A percentile compares a stretch with the other conserved stretches of the same genome.
Conservation (phyloP, 2,888 invertebrate genomes). For the Himalopsyche japonica region DNA sequence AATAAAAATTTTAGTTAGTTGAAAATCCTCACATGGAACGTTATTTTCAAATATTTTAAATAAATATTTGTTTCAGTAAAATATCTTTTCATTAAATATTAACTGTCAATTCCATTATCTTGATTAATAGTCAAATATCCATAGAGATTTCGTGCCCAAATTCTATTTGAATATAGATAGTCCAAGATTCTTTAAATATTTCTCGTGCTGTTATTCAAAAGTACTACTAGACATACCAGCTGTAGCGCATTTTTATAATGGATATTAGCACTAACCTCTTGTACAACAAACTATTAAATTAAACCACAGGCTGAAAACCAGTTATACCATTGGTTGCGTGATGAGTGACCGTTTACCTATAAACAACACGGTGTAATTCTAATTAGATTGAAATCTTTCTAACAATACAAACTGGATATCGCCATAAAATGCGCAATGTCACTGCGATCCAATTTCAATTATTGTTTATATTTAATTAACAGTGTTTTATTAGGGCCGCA, state of each 20-base stretch:
- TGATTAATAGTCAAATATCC: too few species aligned
- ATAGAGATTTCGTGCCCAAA: background rate
- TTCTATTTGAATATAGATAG: background rate
- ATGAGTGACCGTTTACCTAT: background rate
- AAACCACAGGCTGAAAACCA: background rate
- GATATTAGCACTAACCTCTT: background rate
- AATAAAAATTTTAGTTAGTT: too few species aligned
- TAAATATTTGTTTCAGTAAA: background rate
- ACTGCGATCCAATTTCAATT: background rate
- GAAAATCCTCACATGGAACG: too few species aligned
- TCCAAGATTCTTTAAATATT: background rate
- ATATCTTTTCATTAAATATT: background rate
- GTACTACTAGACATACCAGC: background rate
- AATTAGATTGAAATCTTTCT: background rate
- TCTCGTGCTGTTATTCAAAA: background rate
- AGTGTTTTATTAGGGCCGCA: background rate
- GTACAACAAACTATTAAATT: background rate
- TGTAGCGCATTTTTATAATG: background rate
- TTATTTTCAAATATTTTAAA: background rate
- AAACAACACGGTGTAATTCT: background rate
- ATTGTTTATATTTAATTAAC: background rate
- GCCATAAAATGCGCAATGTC: background rate
- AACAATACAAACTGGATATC: background rate
- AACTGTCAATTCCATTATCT: background rate
- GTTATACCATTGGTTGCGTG: background rate